phyloP scores from a whole-genome alignment of 2,113 vertebrate genomes.

The Xyrauchen texanus region DNA sequence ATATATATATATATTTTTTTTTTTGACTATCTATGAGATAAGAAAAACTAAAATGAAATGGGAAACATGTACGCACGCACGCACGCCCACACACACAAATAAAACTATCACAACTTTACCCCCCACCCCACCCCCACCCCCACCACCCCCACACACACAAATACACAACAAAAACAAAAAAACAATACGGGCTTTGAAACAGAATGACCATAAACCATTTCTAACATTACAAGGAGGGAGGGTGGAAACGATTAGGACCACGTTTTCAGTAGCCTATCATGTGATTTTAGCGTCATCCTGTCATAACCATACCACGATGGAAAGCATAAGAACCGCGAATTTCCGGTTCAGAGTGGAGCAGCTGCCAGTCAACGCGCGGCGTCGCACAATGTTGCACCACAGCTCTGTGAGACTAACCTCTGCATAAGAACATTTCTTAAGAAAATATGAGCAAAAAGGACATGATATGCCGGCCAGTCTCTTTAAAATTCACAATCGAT shows the following conservation, averaged over 20 bases:
- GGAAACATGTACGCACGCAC: too few relatives aligned
- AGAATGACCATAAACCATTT: background rate
- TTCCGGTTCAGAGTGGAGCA: background rate
- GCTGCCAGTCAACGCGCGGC: constrained; percentile 50
- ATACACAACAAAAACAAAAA: too few relatives aligned
- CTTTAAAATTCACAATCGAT: constrained; percentile 77
- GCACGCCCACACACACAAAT: too few relatives aligned
- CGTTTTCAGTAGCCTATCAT: background rate
- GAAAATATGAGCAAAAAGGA: constrained; percentile 73
- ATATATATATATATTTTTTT: too few relatives aligned
- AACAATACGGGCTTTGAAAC: background rate
- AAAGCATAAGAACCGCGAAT: background rate
- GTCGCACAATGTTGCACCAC: background rate
- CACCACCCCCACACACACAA: too few relatives aligned
- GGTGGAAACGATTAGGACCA: background rate
- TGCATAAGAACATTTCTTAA: constrained; percentile 48
- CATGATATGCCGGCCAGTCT: constrained; percentile 63
- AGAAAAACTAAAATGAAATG: too few relatives aligned
- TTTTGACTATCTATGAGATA: too few relatives aligned
- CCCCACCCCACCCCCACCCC: too few relatives aligned
- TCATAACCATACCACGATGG: too few relatives aligned
- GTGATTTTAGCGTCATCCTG: background rate
- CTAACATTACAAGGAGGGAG: background rate
- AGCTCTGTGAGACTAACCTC: constrained; percentile 1
- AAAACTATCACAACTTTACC: too few relatives aligned